Evolutionary conservation across 1,140 invertebrate genomes (phyloP).

Genomic region (Drosophila arawakana): DNA sequence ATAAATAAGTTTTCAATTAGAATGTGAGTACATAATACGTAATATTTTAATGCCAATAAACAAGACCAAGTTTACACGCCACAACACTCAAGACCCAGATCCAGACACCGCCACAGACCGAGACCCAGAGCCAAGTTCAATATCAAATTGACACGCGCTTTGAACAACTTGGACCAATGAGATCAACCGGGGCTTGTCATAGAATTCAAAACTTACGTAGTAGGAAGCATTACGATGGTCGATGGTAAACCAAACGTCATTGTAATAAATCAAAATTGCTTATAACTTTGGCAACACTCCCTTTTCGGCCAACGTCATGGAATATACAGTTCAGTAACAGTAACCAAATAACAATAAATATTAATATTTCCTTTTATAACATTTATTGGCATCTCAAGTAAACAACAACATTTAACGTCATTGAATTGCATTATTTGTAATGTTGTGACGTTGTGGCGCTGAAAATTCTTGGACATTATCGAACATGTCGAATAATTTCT

Average conservation of each 20-base stretch:
- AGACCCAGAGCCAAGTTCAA: conserved; percentile 68
- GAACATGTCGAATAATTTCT: conserved; percentile 28
- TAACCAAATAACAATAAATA: conserved; percentile 55
- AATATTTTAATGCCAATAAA: conserved; percentile 13
- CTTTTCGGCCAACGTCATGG: conserved; percentile 43
- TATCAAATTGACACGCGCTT: conserved; percentile 69
- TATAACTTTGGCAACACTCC: conserved; percentile 67
- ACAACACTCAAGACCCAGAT: conserved; percentile 49
- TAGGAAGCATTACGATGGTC: conserved; percentile 66
- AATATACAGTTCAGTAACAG: not conserved
- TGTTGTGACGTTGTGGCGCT: conserved; percentile 8
- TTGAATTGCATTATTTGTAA: not conserved
- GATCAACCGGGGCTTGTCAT: conserved; percentile 38
- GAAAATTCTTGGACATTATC: conserved; percentile 34
- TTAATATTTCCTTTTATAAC: conserved; percentile 16
- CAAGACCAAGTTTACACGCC: conserved; percentile 51
- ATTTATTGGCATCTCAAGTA: conserved; percentile 61
- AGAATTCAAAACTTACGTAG: conserved; percentile 31
- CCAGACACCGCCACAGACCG: conserved; percentile 1
- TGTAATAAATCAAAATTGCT: conserved; percentile 73
- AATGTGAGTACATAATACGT: conserved; percentile 57
- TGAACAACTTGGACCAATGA: conserved; percentile 32
- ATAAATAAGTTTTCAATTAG: conserved; percentile 76
- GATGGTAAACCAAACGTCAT: conserved; percentile 33
- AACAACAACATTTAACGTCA: conserved; percentile 48